Evolutionary conservation across 1,140 invertebrate species (phyloP).

Genomic region (Nasonia longicornis): DNA sequence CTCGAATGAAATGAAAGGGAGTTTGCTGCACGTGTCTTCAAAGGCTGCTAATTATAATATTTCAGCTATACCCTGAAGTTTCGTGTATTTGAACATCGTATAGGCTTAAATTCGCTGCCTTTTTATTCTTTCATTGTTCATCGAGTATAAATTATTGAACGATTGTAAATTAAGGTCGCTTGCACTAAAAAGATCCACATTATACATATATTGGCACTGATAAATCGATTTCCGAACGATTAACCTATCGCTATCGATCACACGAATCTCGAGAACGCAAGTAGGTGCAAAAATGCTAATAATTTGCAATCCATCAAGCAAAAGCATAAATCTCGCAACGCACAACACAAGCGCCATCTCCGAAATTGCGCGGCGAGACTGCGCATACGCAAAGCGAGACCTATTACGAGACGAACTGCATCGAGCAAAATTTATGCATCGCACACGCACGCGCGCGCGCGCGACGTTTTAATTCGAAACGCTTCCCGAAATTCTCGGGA

Average conservation of each 20-base stretch:
- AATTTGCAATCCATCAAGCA: background rate
- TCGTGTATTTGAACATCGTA: no score
- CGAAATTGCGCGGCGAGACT: background rate
- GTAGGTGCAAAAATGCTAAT: background rate
- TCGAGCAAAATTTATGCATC: background rate
- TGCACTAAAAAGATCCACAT: no score
- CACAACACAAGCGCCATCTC: background rate
- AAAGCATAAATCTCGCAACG: background rate
- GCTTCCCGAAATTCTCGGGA: constrained; percentile 8
- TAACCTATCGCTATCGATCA: no score
- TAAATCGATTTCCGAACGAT: no score
- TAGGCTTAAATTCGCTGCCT: no score
- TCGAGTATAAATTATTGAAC: no score
- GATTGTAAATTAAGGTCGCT: no score
- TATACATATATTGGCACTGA: no score
- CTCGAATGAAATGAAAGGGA: background rate
- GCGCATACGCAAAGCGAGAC: background rate
- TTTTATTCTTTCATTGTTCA: no score
- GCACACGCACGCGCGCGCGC: background rate
- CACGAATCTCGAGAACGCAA: no score
- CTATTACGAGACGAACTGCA: background rate
- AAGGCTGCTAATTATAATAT: no score
- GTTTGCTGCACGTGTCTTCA: background rate
- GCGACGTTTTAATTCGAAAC: background rate
- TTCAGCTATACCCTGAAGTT: no score